Percentiles rank a stretch among this genome's conserved stretches.
phyloP scores from a whole-genome alignment of 2,888 invertebrate genomes.

The Parapristionchus giblindavisi region DNA sequence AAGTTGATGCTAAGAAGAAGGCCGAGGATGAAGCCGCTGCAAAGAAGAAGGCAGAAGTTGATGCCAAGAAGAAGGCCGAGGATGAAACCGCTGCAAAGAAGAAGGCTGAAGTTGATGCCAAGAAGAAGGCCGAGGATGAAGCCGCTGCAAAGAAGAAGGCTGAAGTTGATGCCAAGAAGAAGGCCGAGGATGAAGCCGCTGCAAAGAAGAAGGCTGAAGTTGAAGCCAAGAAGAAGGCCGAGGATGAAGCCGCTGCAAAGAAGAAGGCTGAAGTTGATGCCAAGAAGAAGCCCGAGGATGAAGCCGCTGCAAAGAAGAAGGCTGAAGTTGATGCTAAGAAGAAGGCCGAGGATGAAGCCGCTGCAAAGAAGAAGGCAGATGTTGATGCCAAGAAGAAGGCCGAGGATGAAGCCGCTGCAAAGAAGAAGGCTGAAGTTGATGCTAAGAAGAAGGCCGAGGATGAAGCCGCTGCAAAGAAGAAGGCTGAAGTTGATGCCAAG shows the following conservation, averaged over 20 bases:
- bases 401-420: neutral
- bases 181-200: neutral
- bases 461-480: neutral
- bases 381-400: neutral
- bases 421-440: neutral
- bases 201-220: neutral
- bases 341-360: neutral
- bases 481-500: neutral
- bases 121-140: neutral
- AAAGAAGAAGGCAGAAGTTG: neutral
- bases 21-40: neutral
- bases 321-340: neutral
- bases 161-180: neutral
- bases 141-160: neutral
- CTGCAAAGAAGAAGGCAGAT: neutral
- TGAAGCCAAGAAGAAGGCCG: slow-evolving; percentile 10
- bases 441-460: neutral
- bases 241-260: neutral
- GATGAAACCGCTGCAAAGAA: neutral
- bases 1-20: neutral
- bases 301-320: neutral
- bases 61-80: neutral
- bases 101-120: neutral
- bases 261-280: neutral
- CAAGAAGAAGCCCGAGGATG: neutral